These are phyloP conservation scores for Trissoscelio sp. DNA, from an alignment of 2,888 invertebrate species.

Conservation along the genomic window DNA sequence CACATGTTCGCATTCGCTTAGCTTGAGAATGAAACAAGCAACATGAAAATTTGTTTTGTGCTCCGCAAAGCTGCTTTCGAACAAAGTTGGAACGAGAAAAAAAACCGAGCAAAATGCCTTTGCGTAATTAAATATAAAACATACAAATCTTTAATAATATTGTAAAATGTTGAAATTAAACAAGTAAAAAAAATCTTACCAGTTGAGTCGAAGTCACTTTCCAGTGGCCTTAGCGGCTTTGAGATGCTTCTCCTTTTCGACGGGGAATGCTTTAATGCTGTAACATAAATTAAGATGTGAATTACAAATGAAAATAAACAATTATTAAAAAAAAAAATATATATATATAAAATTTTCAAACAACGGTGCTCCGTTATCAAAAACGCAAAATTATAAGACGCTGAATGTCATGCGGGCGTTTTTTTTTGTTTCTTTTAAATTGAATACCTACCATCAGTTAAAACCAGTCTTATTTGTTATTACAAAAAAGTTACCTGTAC, in stretches of 20 bases:
- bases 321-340: background rate
- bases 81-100: conserved; percentile 9
- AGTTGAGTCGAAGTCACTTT: conserved; percentile 59
- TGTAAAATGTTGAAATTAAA: background rate
- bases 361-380: background rate
- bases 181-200: conserved; percentile 17
- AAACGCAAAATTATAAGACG: conserved; percentile 4
- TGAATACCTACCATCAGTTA: conserved; percentile 17
- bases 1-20: conserved; percentile 46
- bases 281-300: conserved; percentile 28
- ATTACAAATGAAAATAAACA: background rate
- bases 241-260: conserved; percentile 61
- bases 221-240: conserved; percentile 45
- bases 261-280: conserved; percentile 62
- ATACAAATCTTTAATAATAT: background rate
- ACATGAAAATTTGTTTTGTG: conserved; percentile 37
- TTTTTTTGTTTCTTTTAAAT: background rate
- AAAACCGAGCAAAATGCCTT: conserved; percentile 6
- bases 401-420: conserved; percentile 3
- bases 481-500: conserved; percentile 6
- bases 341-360: background rate
- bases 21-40: conserved; percentile 61
- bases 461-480: background rate
- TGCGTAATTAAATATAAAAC: background rate
- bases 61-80: conserved; percentile 40